phyloP scores from a whole-genome alignment of 2,888 invertebrate species.

The Oxytorus armatus region DNA sequence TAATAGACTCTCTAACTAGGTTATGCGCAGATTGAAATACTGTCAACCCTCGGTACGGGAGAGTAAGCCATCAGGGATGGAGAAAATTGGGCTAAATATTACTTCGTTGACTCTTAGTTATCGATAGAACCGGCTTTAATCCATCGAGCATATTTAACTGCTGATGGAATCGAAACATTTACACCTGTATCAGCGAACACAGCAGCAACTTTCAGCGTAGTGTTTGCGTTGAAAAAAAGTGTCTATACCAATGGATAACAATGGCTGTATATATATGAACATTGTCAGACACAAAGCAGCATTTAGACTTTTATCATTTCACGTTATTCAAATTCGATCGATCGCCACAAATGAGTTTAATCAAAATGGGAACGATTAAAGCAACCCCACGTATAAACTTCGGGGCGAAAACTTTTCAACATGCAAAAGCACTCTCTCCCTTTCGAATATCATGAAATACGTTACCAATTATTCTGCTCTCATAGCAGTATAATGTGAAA shows the following conservation, averaged over 20 bases:
- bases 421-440: constrained; percentile 35
- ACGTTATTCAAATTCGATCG: constrained; percentile 27
- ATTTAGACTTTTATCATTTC: constrained; percentile 32
- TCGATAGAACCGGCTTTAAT: constrained; percentile 54
- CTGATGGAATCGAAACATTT: constrained; percentile 54
- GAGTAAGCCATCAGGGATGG: constrained; percentile 37
- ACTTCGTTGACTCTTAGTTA: constrained; percentile 56
- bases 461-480: constrained; percentile 53
- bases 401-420: constrained; percentile 28
- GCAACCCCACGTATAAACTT: constrained; percentile 14
- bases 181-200: constrained; percentile 46
- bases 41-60: constrained; percentile 55
- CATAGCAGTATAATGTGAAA: constrained; percentile 36
- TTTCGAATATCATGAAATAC: constrained; percentile 39
- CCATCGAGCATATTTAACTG: constrained; percentile 42
- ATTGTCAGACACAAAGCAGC: constrained; percentile 7
- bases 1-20: constrained; percentile 77
- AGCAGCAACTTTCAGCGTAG: not conserved
- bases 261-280: not conserved
- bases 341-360: constrained; percentile 12
- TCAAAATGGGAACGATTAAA: constrained; percentile 20
- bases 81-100: constrained; percentile 53
- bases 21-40: constrained; percentile 73
- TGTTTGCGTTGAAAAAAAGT: constrained; percentile 1
- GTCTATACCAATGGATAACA: constrained; percentile 20